Evolutionary conservation across 2,113 vertebrate genomes (phyloP), one percentile per base, ranked within the genome.

Genomic region (Bufo gargarizans): DNA sequence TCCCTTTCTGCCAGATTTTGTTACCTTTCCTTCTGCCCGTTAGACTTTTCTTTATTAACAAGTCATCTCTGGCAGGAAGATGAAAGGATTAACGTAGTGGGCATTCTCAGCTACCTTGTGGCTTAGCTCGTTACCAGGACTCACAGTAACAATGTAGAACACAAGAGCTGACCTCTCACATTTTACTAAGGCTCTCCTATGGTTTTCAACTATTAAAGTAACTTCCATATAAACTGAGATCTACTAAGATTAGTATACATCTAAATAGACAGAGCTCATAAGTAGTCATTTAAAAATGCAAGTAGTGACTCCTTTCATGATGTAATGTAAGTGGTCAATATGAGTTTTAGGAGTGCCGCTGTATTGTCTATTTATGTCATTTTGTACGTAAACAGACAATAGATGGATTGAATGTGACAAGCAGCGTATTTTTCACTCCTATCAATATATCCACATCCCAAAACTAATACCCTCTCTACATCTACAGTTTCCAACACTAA

Each of bases 21-120:
- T 76, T 85, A 76, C 69, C 22, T 47, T 16, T 86, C 17, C 8
- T 45, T 58, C 17, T 77, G 71, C 71, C 20, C 63, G 33, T 85
- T 85, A 85, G 33, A 59, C 76, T 85, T 85, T 77, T 43, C 84
- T 45, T 76, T 77, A 76, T 77, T 61, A 85, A 77, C 9, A 77
- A 49, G 71, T 85, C 43, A 74, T 85, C 69, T 19, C 55, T 85
- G 33, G 86, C 86, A 82, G 53, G 17, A 7, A 59, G 65, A 77
- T 77, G 67, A 88, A 82, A 82, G 79, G 11, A 82, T n/a, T 79
- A 11, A 22, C 4, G 17, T 50, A 56, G 77, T 22, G 53, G 50
- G 49, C 53, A 63, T 43, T 82, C 69, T 74, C 55, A 61, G 67
- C 53, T 88, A 45, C 13, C 22, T 56, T 74, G 71, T 86, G 84